These are phyloP conservation scores for Pygocentrus nattereri DNA, from an alignment of 2,797 vertebrate species.

Conservation along the genomic window DNA sequence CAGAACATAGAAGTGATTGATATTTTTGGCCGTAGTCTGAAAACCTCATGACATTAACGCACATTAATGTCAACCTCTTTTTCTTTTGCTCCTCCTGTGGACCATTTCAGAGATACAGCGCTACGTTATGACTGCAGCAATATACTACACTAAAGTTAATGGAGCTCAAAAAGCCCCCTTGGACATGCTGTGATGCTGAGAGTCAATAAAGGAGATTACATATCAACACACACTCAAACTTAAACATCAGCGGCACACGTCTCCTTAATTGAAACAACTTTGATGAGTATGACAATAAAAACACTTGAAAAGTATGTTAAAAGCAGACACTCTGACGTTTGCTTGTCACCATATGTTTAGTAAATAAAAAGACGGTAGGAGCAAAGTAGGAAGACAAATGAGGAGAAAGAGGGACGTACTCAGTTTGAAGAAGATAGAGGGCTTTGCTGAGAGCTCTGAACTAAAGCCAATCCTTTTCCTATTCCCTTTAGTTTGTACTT, in stretches of 20 bases:
- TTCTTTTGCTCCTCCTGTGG: no score
- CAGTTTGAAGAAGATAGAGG: conserved; percentile 58
- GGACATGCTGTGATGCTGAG: not conserved
- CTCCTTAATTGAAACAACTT: conserved; percentile 28
- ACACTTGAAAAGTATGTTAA: conserved; percentile 27
- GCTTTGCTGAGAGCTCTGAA: conserved; percentile 45
- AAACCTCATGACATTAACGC: no score
- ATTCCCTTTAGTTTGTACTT: conserved; percentile 41
- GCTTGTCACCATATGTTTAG: conserved; percentile 26
- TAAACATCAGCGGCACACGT: conserved; percentile 23
- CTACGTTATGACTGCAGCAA: not conserved
- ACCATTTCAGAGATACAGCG: no score
- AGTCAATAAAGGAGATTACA: conserved; percentile 1
- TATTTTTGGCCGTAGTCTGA: no score
- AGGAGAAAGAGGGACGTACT: conserved; percentile 18
- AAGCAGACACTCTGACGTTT: conserved; percentile 33
- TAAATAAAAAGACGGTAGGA: not conserved
- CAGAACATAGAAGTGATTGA: no score
- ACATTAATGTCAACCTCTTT: no score
- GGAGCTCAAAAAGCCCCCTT: conserved; percentile 1
- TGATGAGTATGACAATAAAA: conserved; percentile 15
- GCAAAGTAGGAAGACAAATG: not conserved
- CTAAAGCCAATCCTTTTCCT: conserved; percentile 50
- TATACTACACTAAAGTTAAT: conserved; percentile 6
- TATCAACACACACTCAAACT: conserved; percentile 9